A percentile compares a stretch with the other conserved stretches of the same genome.
Evolutionary conservation across 1,140 invertebrate species (phyloP).

Genomic region (Tachypleus tridentatus): DNA sequence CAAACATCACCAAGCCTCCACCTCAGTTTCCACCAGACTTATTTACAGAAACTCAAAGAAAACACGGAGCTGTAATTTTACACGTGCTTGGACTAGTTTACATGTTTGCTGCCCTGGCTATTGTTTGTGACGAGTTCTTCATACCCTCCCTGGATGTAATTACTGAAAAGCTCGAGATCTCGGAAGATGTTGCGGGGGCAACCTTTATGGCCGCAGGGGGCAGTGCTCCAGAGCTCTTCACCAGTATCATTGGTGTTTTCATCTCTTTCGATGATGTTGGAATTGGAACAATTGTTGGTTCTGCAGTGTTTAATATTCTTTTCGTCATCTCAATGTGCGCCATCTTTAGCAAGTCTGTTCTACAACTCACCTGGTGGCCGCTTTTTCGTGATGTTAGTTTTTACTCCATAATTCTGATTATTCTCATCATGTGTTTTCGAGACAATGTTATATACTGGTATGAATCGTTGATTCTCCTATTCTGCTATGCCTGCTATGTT

Average conservation of each 20-base stretch:
- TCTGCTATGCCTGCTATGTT: conserved; percentile 73
- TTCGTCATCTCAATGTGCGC: conserved; percentile 92
- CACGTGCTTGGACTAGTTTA: conserved; percentile 82
- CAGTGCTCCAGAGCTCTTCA: conserved; percentile 80
- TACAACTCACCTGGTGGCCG: conserved; percentile 84
- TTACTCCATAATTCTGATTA: conserved; percentile 79
- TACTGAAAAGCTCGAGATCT: conserved; percentile 79
- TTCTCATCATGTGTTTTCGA: conserved; percentile 85
- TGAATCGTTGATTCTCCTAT: conserved; percentile 73
- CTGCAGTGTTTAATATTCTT: conserved; percentile 86
- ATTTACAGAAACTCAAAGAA: conserved; percentile 66
- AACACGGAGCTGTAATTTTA: conserved; percentile 66
- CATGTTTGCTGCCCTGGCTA: conserved; percentile 85
- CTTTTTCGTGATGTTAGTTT: conserved; percentile 90
- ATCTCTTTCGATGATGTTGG: conserved; percentile 75
- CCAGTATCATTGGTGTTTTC: conserved; percentile 84
- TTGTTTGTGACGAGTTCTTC: conserved; percentile 89
- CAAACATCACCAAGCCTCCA: not conserved
- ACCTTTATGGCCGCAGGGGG: conserved; percentile 92
- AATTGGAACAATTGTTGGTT: conserved; percentile 70
- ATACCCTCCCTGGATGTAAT: conserved; percentile 86
- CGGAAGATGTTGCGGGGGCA: conserved; percentile 80
- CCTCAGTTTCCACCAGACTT: conserved; percentile 66
- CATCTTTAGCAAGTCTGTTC: conserved; percentile 71
- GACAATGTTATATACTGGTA: conserved; percentile 83